These are phyloP conservation scores for Siniperca obscura DNA, from an alignment of 2,797 vertebrate species.

Conservation along the genomic window DNA sequence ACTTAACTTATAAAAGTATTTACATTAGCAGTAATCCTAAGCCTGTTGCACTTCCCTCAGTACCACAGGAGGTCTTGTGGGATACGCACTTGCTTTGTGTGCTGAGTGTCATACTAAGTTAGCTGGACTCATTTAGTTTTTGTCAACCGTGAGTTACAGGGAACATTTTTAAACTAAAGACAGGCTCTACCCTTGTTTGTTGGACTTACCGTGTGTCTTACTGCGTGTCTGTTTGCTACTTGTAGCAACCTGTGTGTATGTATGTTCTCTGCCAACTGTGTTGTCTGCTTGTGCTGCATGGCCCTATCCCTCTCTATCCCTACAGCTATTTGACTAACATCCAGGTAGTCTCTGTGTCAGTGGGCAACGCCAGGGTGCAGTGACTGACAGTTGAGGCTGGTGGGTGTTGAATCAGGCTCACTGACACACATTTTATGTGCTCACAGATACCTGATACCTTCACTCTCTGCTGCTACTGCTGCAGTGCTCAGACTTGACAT, in stretches of 20 bases:
- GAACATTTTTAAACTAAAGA: neutral
- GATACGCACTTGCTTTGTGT: neutral
- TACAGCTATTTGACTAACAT: slow-evolving; percentile 6
- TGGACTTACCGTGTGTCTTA: neutral
- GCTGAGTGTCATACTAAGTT: neutral
- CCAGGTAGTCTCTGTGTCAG: slow-evolving; percentile 6
- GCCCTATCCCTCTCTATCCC: neutral
- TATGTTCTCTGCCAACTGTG: neutral
- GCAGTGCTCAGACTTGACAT: neutral
- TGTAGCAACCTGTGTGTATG: neutral
- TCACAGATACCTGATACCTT: slow-evolving; percentile 65
- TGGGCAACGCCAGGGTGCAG: neutral
- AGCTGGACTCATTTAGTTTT: neutral
- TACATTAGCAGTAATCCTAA: no score
- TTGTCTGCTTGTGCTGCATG: neutral
- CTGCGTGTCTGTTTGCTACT: no score
- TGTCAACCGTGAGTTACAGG: neutral
- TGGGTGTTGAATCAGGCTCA: slow-evolving; percentile 44
- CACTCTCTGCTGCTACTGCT: slow-evolving; percentile 9
- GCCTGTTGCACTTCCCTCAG: neutral
- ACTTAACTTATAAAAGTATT: neutral
- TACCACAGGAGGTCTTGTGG: fast-evolving
- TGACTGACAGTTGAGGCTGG: slow-evolving; percentile 46
- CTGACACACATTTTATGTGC: slow-evolving; percentile 52
- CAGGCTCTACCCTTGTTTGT: neutral